These are phyloP conservation scores for Coendou prehensilis DNA, from an alignment of 2,797 vertebrate genomes.

Conservation along the genomic window DNA sequence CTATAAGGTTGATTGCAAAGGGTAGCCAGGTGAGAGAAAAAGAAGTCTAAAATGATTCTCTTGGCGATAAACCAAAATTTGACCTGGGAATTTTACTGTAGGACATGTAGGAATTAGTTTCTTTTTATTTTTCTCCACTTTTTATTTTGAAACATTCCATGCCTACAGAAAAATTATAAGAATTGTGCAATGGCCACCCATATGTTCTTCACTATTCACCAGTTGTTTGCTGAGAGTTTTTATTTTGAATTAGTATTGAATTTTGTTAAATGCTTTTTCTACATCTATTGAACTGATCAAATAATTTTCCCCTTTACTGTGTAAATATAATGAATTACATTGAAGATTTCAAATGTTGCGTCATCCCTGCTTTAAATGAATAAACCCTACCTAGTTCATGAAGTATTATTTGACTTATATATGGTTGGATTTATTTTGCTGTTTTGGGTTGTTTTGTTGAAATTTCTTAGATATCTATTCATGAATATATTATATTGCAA, in stretches of 20 bases:
- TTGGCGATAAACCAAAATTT: not conserved
- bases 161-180: not conserved
- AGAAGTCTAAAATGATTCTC: not conserved
- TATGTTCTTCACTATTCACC: not conserved
- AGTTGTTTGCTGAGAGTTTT: not conserved
- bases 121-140: not conserved
- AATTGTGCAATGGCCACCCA: not conserved
- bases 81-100: slow-evolving; percentile 5
- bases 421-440: slow-evolving; percentile 13
- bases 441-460: not conserved
- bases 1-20: not conserved
- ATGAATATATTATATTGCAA: not conserved
- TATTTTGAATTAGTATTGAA: not conserved
- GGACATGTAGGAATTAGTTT: not conserved
- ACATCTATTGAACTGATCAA: not conserved
- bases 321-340: slow-evolving; percentile 4
- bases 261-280: slow-evolving; percentile 8
- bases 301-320: slow-evolving; percentile 12
- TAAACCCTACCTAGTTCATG: not conserved
- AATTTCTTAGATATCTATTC: not conserved
- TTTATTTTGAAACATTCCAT: slow-evolving; percentile 40
- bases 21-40: not conserved
- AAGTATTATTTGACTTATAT: not conserved
- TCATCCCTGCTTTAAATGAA: not conserved
- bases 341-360: slow-evolving; percentile 13